These are phyloP conservation scores for Andrena minutula DNA, from an alignment of 2,888 invertebrate genomes.

Conservation along the genomic window DNA sequence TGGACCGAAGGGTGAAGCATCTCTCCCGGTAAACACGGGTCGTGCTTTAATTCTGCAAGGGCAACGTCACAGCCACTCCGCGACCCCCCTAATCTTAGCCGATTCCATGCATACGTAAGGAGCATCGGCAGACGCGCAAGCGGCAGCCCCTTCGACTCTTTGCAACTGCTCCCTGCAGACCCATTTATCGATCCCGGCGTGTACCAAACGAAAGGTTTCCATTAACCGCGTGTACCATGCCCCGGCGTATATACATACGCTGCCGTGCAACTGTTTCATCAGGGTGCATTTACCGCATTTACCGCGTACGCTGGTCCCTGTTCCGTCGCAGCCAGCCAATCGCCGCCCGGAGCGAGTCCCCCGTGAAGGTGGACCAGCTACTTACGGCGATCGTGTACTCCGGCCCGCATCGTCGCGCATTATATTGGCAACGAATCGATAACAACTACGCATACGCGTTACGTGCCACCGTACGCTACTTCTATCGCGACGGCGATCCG, in stretches of 20 bases:
- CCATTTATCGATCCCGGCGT: conserved; percentile 72
- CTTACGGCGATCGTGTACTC: conserved; percentile 40
- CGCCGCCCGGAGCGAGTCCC: conserved; percentile 42
- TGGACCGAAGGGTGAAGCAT: not conserved
- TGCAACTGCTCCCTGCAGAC: conserved; percentile 56
- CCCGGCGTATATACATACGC: conserved; percentile 92
- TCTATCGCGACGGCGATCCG: conserved; percentile 30
- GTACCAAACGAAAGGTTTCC: conserved; percentile 72
- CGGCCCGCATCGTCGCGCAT: conserved; percentile 33
- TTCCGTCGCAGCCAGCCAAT: conserved; percentile 64
- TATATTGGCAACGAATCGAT: conserved; percentile 59
- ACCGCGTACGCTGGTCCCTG: conserved; percentile 19
- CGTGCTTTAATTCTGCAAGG: conserved; percentile 46
- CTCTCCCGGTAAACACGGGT: conserved; percentile 34
- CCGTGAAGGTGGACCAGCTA: conserved; percentile 44
- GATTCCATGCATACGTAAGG: conserved; percentile 67
- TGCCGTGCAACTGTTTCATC: conserved; percentile 53
- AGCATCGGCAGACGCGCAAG: conserved; percentile 55
- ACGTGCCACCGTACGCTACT: conserved; percentile 41
- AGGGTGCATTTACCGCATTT: conserved; percentile 64
- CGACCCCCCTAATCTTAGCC: conserved; percentile 42
- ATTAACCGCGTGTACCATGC: conserved; percentile 90
- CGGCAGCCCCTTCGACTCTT: conserved; percentile 47
- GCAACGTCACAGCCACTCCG: not conserved
- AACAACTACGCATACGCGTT: conserved; percentile 57